A percentile compares a stretch with the other conserved stretches of the same genome.
Conservation (phyloP, 2,797 vertebrate genomes). For the Falco rusticolus region DNA sequence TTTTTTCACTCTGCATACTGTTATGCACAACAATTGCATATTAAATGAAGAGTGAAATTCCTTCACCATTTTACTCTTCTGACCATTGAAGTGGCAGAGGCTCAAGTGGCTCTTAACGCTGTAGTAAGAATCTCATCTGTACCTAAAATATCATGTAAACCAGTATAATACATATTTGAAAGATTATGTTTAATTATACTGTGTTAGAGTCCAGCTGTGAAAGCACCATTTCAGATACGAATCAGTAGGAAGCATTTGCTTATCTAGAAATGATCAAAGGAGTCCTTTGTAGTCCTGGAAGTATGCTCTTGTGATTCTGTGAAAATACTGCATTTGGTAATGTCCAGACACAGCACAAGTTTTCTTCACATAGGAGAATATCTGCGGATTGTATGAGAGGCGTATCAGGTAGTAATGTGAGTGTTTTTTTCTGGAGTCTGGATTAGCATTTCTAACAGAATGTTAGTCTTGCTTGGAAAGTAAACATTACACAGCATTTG, state of each 20-base stretch:
- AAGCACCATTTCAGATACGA: neutral
- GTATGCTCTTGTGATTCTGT: neutral
- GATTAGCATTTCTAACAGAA: neutral
- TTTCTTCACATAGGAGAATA: neutral
- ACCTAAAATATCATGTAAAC: neutral
- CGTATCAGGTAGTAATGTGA: neutral
- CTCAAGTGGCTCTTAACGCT: neutral
- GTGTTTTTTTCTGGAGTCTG: neutral
- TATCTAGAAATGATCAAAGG: neutral
- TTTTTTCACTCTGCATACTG: neutral
- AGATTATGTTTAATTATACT: neutral
- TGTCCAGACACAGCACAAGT: neutral
- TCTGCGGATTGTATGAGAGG: neutral
- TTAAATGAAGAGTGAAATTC: neutral
- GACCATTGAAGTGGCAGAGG: neutral
- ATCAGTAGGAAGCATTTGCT: neutral
- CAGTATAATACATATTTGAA: neutral
- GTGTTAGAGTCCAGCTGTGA: neutral
- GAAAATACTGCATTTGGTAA: neutral
- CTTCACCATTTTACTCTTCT: neutral
- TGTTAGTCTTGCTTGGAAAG: neutral
- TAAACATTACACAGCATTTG: neutral
- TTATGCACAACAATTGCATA: neutral
- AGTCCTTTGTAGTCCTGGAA: neutral
- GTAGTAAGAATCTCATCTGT: neutral